Evolutionary conservation across 1,140 invertebrate genomes (phyloP).

Genomic region (Leptestheria dahalacensis): DNA sequence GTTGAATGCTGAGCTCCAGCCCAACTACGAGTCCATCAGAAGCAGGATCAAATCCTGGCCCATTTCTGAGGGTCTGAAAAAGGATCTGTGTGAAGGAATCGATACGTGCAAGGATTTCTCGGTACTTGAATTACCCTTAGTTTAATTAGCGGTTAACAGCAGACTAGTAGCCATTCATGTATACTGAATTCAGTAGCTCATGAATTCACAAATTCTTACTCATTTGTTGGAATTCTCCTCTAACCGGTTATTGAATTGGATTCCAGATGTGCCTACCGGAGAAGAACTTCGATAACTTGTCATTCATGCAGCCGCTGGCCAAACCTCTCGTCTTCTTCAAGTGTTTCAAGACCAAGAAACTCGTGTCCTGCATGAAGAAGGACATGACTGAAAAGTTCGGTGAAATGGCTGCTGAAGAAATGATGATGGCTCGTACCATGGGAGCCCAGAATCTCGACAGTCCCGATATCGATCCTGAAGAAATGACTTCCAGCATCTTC

Average conservation of each 20-base stretch:
- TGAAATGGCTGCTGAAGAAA: neutral
- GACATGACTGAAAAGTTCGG: constrained; percentile 3
- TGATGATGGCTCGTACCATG: neutral
- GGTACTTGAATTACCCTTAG: neutral
- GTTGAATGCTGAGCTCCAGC: constrained; percentile 3
- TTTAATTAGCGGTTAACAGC: neutral
- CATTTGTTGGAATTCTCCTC: no score
- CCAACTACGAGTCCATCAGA: constrained; percentile 6
- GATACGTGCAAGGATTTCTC: constrained; percentile 11
- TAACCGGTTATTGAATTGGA: no score
- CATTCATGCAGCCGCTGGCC: constrained; percentile 1
- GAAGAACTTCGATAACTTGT: constrained; percentile 7
- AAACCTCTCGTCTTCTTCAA: constrained; percentile 4
- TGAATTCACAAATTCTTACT: no score
- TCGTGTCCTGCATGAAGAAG: constrained; percentile 11
- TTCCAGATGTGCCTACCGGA: constrained; percentile 1
- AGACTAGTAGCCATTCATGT: no score
- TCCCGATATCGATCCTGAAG: neutral
- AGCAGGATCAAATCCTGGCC: neutral
- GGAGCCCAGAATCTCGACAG: neutral
- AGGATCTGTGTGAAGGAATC: constrained; percentile 1
- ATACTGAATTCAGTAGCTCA: no score
- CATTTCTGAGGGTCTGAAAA: neutral
- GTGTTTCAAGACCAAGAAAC: constrained; percentile 7
- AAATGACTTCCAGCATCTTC: constrained; percentile 1